phyloP scores from a whole-genome alignment of 2,797 vertebrate genomes.

The Argyrosomus regius region DNA sequence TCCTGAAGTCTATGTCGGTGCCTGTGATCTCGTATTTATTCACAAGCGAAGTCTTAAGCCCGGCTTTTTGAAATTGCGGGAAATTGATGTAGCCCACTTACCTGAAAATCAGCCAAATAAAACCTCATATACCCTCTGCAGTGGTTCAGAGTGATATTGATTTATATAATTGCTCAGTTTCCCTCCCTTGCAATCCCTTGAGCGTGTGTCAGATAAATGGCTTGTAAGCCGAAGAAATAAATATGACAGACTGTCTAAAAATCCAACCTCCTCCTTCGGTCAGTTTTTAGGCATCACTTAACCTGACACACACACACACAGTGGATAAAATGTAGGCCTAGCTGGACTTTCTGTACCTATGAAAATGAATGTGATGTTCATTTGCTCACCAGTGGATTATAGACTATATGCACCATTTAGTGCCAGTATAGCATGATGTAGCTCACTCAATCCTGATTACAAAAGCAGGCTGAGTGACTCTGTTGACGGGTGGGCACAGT shows the following conservation, averaged over 20 bases:
- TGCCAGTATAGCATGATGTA: conserved; percentile 6
- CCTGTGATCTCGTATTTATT: conserved; percentile 26
- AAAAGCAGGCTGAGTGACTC: conserved; percentile 43
- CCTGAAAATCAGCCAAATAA: conserved; percentile 57
- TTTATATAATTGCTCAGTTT: conserved; percentile 75
- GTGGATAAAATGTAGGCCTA: conserved; percentile 11
- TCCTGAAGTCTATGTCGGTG: neutral
- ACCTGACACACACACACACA: neutral
- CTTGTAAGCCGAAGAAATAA: conserved; percentile 45
- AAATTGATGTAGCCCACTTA: conserved; percentile 38
- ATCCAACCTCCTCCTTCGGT: conserved; percentile 28
- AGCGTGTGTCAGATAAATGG: conserved; percentile 53
- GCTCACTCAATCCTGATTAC: conserved; percentile 50
- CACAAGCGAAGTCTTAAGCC: conserved; percentile 28
- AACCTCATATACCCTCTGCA: conserved; percentile 42
- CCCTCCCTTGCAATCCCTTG: conserved; percentile 40
- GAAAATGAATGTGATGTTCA: conserved; percentile 28
- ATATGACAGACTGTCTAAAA: conserved; percentile 41
- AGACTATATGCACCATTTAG: conserved; percentile 2
- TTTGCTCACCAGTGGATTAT: conserved; percentile 25
- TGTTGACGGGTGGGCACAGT: conserved; percentile 37
- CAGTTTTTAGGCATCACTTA: conserved; percentile 20
- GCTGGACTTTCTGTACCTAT: neutral
- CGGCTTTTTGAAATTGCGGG: neutral
- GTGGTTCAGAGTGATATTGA: conserved; percentile 64